phyloP scores from a whole-genome alignment of 2,113 vertebrate genomes.

The Motacilla alba region DNA sequence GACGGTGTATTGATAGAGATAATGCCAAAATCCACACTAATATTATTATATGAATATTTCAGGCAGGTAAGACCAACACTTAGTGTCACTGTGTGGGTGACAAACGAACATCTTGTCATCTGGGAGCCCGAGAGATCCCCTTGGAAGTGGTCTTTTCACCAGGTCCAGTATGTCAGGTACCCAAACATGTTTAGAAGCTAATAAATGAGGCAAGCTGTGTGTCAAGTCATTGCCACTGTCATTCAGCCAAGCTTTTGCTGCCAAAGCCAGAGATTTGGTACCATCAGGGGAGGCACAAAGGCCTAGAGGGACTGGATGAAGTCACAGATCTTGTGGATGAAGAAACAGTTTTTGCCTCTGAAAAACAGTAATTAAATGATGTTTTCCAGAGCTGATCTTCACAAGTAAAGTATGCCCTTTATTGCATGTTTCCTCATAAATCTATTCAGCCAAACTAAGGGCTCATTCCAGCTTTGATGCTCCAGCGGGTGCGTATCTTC shows the following conservation, averaged over 20 bases:
- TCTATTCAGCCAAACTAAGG: not conserved
- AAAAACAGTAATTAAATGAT: not conserved
- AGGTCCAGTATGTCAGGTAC: fast-evolving
- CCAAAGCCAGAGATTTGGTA: not conserved
- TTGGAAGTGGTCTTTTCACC: not conserved
- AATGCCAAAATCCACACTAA: not conserved
- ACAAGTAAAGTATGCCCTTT: not conserved
- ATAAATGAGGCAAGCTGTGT: too few species aligned
- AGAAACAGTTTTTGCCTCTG: not conserved
- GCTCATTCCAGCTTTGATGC: not conserved
- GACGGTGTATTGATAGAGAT: not conserved
- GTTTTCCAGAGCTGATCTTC: not conserved
- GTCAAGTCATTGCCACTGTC: not conserved
- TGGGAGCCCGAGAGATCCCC: not conserved
- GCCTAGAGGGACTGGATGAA: not conserved
- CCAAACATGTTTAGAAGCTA: not conserved
- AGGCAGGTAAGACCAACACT: not conserved
- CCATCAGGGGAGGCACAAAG: not conserved
- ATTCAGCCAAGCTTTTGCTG: not conserved
- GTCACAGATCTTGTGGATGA: not conserved
- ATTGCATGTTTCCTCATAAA: not conserved
- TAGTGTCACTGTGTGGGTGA: not conserved
- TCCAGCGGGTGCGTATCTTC: not conserved
- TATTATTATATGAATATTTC: not conserved
- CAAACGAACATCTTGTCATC: not conserved